A percentile compares a stretch with the other conserved stretches of the same genome.
Evolutionary conservation across 2,797 vertebrate species (phyloP).

Genomic region (Manis crassicaudata): DNA sequence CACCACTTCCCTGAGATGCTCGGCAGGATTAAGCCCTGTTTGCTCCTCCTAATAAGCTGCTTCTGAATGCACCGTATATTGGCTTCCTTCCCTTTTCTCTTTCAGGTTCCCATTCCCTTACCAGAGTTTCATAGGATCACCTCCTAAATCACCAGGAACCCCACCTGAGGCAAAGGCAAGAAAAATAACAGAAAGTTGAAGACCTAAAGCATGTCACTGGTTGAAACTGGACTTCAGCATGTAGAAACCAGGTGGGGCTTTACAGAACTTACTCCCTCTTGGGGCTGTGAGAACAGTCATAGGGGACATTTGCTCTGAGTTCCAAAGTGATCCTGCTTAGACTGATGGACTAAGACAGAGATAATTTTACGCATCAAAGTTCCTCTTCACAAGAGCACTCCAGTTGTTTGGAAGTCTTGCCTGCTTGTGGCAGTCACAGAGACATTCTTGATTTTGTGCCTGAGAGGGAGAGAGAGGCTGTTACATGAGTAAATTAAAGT

Average conservation of each 20-base stretch:
- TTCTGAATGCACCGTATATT: neutral
- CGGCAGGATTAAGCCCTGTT: neutral
- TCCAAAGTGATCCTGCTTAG: neutral
- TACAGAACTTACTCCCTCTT: neutral
- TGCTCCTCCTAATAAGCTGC: neutral
- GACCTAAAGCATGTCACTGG: neutral
- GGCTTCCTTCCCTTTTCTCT: neutral
- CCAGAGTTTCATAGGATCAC: neutral
- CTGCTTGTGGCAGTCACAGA: neutral
- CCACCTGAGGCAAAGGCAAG: neutral
- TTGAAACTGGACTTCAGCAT: neutral
- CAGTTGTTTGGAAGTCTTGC: neutral
- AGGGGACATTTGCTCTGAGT: neutral
- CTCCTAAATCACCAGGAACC: neutral
- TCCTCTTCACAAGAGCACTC: neutral
- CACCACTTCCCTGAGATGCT: neutral
- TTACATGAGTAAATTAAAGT: neutral
- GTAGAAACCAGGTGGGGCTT: neutral
- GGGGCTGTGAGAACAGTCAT: neutral
- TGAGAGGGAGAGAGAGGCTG: neutral
- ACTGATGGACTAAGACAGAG: neutral
- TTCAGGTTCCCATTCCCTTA: neutral
- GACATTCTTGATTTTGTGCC: neutral
- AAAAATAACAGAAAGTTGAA: neutral
- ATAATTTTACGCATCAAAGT: neutral